Evolutionary conservation across 2,797 vertebrate species (phyloP), one percentile per base, ranked within the genome.

Genomic region (Neomorphus geoffroyi): DNA sequence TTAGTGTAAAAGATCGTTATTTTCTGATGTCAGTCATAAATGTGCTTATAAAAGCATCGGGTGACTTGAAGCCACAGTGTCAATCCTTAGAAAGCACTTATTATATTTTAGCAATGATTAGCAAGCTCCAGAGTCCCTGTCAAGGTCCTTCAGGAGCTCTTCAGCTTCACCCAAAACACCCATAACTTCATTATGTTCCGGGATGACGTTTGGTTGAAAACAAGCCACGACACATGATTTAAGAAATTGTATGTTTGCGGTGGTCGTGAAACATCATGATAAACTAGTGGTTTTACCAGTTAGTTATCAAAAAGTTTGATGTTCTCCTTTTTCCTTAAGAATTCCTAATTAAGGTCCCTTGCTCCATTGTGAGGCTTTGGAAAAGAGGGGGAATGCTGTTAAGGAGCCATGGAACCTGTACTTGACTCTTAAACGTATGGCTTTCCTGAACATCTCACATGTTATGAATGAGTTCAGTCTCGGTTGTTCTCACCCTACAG

Each of bases 401-500:
- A 5, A 1, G 32, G 50, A 73, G 23, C n/a, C 28, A 0, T 6
- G 15, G 37, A 60, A 27, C 7, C 41, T 77, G 53, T 21, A 16
- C 12, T 9, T 43, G 48, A 26, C 15, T 57, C 5, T 13, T 19
- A 4, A 3, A 27, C 18, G 5, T 7, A 1, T 37, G 0, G 0
- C 54, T 78, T 74, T 37, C 30, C 22, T 10, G 32, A 6, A 17
- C 6, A 13, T 71, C 35, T 57, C 8, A 2, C 24, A 7, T 7
- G 13, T 45, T 61, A n/a, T 50, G 33, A 70, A 16, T 11, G 74
- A 43, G n/a, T 37, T 73, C 0, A 1, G 11, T 23, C 13, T 37
- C 24, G 61, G 13, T 23, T 93, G 70, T 84, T 64, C 37, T 91
- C 32, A 46, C 6, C 19, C 18, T 72, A n/a, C 41, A 61, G 64